These are phyloP conservation scores for Dendropsophus ebraccatus DNA, from an alignment of 2,113 vertebrate genomes.

Conservation along the genomic window DNA sequence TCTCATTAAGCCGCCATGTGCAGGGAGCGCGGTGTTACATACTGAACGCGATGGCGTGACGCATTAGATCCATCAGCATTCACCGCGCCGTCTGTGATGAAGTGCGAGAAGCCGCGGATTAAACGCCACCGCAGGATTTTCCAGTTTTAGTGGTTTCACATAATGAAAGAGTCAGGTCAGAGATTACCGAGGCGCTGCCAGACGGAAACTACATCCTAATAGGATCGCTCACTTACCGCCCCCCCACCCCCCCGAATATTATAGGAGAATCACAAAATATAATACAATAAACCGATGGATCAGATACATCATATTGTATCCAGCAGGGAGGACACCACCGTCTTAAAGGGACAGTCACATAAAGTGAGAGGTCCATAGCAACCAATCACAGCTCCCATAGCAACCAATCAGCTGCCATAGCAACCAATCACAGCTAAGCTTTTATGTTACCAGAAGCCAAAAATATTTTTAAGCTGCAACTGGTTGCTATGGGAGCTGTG, in stretches of 20 bases:
- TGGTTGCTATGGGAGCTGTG: too few species aligned
- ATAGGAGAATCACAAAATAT: background rate
- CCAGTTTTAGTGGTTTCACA: slow-evolving; percentile 60
- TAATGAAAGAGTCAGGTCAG: slow-evolving; percentile 62
- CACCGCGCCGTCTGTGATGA: slow-evolving; percentile 42
- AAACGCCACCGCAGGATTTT: slow-evolving; percentile 52
- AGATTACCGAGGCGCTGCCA: slow-evolving; percentile 59
- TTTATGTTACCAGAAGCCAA: too few species aligned
- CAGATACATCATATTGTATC: background rate
- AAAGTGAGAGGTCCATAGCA: too few species aligned
- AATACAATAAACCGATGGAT: background rate
- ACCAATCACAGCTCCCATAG: too few species aligned
- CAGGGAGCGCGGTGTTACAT: background rate
- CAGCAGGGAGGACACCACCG: background rate
- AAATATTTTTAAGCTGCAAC: too few species aligned
- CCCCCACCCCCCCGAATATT: background rate
- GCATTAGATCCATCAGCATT: slow-evolving; percentile 36
- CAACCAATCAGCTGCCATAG: too few species aligned
- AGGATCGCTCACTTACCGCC: slow-evolving; percentile 10
- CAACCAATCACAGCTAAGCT: too few species aligned
- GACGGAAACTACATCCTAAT: slow-evolving; percentile 62
- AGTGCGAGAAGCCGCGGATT: slow-evolving; percentile 61
- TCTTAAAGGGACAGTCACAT: background rate
- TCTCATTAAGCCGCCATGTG: background rate
- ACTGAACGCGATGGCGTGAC: background rate